phyloP scores from a whole-genome alignment of 2,113 vertebrate species.

The Scopus umbretta region DNA sequence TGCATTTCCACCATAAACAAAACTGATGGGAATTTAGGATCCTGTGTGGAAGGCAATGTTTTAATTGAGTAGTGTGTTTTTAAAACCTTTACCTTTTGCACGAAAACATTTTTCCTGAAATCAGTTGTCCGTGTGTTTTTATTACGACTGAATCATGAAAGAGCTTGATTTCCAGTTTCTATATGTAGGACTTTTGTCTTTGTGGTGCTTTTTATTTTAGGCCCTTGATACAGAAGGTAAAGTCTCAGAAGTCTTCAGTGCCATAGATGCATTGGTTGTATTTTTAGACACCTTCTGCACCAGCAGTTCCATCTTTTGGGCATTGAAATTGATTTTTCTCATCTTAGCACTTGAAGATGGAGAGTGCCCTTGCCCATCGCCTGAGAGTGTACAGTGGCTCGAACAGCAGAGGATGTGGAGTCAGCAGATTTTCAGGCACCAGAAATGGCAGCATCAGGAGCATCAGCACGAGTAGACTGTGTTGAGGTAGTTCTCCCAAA shows the following conservation, averaged over 20 bases:
- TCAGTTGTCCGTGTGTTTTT: not conserved
- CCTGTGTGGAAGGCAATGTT: not conserved
- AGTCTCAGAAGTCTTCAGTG: not conserved
- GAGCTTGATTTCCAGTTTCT: not conserved
- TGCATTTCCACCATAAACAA: not conserved
- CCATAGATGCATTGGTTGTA: not conserved
- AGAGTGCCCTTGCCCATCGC: slow-evolving; percentile 62
- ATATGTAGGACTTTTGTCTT: not conserved
- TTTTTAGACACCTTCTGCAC: slow-evolving; percentile 56
- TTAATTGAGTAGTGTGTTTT: not conserved
- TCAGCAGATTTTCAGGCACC: slow-evolving; percentile 57
- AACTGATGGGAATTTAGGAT: not conserved
- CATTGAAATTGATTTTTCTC: slow-evolving; percentile 73
- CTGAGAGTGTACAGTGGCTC: slow-evolving; percentile 63
- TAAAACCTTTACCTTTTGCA: not conserved
- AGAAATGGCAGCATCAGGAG: slow-evolving; percentile 67
- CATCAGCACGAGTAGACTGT: slow-evolving; percentile 63
- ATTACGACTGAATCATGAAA: not conserved
- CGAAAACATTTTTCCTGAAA: not conserved
- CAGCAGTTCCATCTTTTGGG: slow-evolving; percentile 67
- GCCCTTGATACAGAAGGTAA: not conserved
- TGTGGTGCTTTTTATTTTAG: not conserved
- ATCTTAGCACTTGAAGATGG: slow-evolving; percentile 69
- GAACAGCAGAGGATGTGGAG: slow-evolving; percentile 62
- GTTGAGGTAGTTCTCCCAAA: slow-evolving; percentile 69